These are phyloP conservation scores for Melieria omissa DNA, from an alignment of 2,888 invertebrate species.

Conservation along the genomic window DNA sequence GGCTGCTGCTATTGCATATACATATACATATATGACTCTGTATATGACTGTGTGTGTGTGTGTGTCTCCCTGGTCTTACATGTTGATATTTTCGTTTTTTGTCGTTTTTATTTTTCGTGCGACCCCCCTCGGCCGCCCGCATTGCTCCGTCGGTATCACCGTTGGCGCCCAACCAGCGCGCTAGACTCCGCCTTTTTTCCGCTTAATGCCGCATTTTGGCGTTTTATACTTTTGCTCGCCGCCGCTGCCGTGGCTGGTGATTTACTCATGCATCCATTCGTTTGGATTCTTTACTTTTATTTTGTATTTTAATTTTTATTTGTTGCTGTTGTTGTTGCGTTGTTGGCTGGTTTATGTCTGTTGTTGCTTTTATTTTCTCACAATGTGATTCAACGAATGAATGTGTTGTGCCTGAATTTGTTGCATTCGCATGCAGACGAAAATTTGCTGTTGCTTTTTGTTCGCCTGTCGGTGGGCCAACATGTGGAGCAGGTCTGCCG, in stretches of 20 bases:
- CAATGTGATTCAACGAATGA: constrained; percentile 21
- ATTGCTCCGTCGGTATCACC: constrained; percentile 19
- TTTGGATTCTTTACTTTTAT: constrained; percentile 4
- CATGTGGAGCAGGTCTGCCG: too few species aligned
- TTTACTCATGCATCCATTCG: constrained; percentile 28
- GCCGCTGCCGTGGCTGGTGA: constrained; percentile 27
- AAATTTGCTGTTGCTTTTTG: background rate
- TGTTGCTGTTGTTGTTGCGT: background rate
- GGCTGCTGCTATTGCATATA: constrained; percentile 18
- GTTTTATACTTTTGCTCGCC: constrained; percentile 34
- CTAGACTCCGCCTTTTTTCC: constrained; percentile 63
- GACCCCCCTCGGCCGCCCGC: constrained; percentile 16
- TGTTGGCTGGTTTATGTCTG: background rate
- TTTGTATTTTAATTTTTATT: constrained; percentile 1
- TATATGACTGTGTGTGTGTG: constrained; percentile 41
- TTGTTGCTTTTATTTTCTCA: background rate
- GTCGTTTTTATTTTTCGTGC: constrained; percentile 47
- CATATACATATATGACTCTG: constrained; percentile 22
- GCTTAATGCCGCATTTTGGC: constrained; percentile 49
- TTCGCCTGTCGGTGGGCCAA: background rate
- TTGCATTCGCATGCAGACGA: background rate
- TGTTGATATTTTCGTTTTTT: constrained; percentile 45
- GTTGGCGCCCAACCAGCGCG: constrained; percentile 55
- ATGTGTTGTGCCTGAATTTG: constrained; percentile 17
- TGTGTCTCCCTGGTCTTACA: constrained; percentile 46